Percentiles rank a stretch among this genome's conserved stretches.
phyloP scores from a whole-genome alignment of 35 echinoderm and acorn worm species.

The Ophioderma brevispina region DNA sequence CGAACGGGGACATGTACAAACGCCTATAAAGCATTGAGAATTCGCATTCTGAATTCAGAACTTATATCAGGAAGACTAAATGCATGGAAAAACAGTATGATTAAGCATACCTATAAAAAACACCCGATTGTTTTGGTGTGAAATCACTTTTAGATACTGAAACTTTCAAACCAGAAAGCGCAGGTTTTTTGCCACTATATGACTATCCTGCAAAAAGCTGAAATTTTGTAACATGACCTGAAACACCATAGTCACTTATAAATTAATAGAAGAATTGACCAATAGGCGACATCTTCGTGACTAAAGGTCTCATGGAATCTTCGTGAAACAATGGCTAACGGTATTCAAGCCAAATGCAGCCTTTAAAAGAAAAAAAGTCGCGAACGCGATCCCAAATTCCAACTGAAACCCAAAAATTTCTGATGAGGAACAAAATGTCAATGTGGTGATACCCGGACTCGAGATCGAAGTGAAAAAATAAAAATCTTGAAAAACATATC shows the following conservation, averaged over 20 bases:
- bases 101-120: neutral
- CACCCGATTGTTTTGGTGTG: constrained; percentile 23
- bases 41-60: neutral
- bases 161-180: neutral
- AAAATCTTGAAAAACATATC: neutral
- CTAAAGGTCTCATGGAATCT: constrained; percentile 41
- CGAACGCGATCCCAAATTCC: constrained; percentile 14
- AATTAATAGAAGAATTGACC: constrained; percentile 12
- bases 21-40: neutral
- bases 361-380: constrained; percentile 36
- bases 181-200: neutral
- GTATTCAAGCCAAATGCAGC: constrained; percentile 35
- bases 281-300: constrained; percentile 13
- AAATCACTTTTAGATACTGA: constrained; percentile 49
- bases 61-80: constrained; percentile 24
- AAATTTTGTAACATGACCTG: neutral
- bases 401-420: constrained; percentile 29
- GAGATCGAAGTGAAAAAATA: neutral
- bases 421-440: neutral
- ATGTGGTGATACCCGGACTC: neutral
- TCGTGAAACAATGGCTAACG: constrained; percentile 44
- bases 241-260: neutral
- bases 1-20: neutral
- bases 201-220: neutral
- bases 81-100: constrained; percentile 25